A percentile compares a stretch with the other conserved stretches of the same genome.
These are phyloP conservation scores for Adrianichthys oophorus DNA, from an alignment of 2,797 vertebrate species.

Conservation along the genomic window DNA sequence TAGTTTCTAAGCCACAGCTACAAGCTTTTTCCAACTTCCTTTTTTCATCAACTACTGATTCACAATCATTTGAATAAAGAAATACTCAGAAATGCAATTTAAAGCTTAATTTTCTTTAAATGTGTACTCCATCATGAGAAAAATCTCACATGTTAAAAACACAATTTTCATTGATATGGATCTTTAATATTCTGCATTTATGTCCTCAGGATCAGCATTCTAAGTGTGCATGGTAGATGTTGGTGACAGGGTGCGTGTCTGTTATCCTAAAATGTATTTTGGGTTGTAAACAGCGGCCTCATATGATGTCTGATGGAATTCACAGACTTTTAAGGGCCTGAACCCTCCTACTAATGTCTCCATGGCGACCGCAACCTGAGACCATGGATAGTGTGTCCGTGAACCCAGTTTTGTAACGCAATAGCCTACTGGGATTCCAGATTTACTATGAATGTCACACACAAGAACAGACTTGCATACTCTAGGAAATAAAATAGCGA, in stretches of 20 bases:
- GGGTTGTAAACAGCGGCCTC: slow-evolving; percentile 64
- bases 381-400: slow-evolving; percentile 52
- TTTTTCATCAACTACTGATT: too few species aligned
- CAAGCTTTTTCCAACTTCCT: too few species aligned
- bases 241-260: slow-evolving; percentile 14
- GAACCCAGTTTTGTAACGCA: slow-evolving; percentile 43
- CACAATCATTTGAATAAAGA: too few species aligned
- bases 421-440: slow-evolving; percentile 34
- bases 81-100: too few species aligned
- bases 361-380: slow-evolving; percentile 67
- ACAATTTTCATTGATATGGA: too few species aligned
- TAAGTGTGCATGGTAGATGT: slow-evolving; percentile 23
- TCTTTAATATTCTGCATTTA: too few species aligned
- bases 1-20: too few species aligned
- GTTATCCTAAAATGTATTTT: slow-evolving; percentile 65
- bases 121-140: too few species aligned
- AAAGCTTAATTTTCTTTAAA: too few species aligned
- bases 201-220: background rate
- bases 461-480: slow-evolving; percentile 8
- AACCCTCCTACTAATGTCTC: slow-evolving; percentile 43
- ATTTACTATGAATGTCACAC: slow-evolving; percentile 35
- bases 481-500: background rate
- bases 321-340: slow-evolving; percentile 42
- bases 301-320: slow-evolving; percentile 63
- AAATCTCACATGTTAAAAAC: too few species aligned